Conservation (phyloP, 2,888 invertebrate genomes). For the Diogma glabrata region DNA sequence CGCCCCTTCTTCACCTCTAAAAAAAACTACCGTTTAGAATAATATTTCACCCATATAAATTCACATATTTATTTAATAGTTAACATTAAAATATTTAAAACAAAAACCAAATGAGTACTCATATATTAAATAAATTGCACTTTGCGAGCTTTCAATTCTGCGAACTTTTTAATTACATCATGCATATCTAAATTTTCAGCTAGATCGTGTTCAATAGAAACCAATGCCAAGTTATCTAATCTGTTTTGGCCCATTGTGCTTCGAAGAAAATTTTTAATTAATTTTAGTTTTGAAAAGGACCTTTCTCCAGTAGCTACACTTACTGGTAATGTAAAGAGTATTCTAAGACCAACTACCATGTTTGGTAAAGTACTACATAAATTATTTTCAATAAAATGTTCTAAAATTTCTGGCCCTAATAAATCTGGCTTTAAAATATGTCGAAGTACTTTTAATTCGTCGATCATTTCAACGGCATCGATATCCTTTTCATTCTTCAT, state of each 20-base stretch:
- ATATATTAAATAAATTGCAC: conserved; percentile 3
- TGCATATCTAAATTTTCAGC: neutral
- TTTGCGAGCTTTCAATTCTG: neutral
- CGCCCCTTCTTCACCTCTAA: neutral
- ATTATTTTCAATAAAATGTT: neutral
- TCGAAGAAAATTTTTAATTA: neutral
- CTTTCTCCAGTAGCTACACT: neutral
- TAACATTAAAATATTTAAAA: conserved; percentile 3
- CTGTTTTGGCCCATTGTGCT: neutral
- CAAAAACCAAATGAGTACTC: neutral
- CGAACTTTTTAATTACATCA: neutral
- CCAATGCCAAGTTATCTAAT: too few relatives aligned
- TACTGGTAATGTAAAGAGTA: neutral
- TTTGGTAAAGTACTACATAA: too few relatives aligned
- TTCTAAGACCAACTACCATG: neutral
- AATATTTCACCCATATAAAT: neutral
- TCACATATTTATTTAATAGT: conserved; percentile 1
- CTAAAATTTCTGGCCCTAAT: neutral
- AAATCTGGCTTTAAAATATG: neutral
- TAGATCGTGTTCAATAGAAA: too few relatives aligned
- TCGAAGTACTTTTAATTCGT: neutral
- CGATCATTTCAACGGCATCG: neutral
- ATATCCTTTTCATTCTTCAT: too few relatives aligned
- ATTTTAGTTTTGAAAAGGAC: neutral
- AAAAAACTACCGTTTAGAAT: neutral